These are phyloP conservation scores for Ectemnius cavifrons DNA, from an alignment of 2,888 invertebrate genomes.

Conservation along the genomic window DNA sequence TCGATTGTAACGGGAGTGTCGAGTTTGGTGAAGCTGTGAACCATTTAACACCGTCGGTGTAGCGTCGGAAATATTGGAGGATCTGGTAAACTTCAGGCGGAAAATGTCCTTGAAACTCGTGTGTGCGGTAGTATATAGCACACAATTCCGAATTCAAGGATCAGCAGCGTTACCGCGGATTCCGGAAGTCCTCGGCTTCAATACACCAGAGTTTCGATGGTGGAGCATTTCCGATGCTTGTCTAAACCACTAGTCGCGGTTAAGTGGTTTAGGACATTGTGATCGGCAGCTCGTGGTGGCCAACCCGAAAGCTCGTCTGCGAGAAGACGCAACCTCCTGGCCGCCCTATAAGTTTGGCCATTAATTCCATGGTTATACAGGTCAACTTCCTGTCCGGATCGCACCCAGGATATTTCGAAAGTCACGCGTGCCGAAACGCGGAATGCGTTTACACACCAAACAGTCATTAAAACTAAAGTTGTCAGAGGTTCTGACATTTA, in stretches of 20 bases:
- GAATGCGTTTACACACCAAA: too few species aligned
- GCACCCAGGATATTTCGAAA: slow-evolving; percentile 28
- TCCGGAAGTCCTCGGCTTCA: slow-evolving; percentile 54
- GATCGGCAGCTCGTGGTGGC: slow-evolving; percentile 53
- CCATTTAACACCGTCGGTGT: too few species aligned
- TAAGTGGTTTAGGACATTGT: slow-evolving; percentile 61
- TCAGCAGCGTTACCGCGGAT: slow-evolving; percentile 54
- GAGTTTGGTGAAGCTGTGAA: too few species aligned
- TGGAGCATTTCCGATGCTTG: slow-evolving; percentile 55
- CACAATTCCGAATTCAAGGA: slow-evolving; percentile 55
- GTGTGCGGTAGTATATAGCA: background rate
- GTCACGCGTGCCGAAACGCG: slow-evolving; percentile 13
- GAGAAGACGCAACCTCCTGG: slow-evolving; percentile 38
- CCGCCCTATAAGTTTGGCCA: slow-evolving; percentile 48
- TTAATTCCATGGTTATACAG: slow-evolving; percentile 44
- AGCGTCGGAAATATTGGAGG: too few species aligned
- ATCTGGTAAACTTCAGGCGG: too few species aligned
- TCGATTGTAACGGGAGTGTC: too few species aligned
- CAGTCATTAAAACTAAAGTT: too few species aligned
- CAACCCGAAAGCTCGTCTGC: slow-evolving; percentile 51
- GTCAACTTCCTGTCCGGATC: slow-evolving; percentile 3
- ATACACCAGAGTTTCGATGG: slow-evolving; percentile 42
- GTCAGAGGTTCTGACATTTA: too few species aligned
- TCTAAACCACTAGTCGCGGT: slow-evolving; percentile 43
- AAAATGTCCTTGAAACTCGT: too few species aligned